Evolutionary conservation across 2,113 vertebrate genomes (phyloP).

Genomic region (Caranx ignobilis): DNA sequence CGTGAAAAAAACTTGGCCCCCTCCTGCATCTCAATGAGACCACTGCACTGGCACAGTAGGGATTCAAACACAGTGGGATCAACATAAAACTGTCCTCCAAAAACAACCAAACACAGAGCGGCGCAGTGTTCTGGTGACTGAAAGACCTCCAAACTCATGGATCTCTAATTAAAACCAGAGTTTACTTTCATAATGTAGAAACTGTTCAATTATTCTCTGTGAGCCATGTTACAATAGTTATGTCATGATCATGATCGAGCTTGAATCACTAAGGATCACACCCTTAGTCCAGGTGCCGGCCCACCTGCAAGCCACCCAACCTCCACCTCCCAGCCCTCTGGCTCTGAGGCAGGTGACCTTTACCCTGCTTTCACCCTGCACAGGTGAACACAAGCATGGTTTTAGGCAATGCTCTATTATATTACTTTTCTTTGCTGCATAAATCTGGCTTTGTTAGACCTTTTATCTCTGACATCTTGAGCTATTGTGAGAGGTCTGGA

Average conservation of each 20-base stretch:
- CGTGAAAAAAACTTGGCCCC: not conserved
- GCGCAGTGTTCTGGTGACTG: not conserved
- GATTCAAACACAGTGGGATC: not conserved
- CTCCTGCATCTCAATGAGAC: not conserved
- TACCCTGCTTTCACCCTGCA: not conserved
- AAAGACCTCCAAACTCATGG: not conserved
- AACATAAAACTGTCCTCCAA: not conserved
- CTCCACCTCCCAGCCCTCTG: no score
- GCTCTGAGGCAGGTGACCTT: not conserved
- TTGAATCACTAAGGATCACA: not conserved
- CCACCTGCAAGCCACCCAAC: not conserved
- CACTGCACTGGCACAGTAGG: conserved; percentile 1
- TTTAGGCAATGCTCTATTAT: not conserved
- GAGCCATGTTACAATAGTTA: no score
- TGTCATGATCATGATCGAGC: no score
- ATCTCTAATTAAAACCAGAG: not conserved
- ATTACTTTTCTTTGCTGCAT: not conserved
- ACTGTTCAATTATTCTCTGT: no score
- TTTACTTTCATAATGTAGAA: not conserved
- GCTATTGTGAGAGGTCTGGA: not conserved
- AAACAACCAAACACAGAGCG: not conserved
- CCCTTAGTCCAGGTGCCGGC: no score
- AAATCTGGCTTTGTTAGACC: not conserved
- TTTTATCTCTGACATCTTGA: no score
- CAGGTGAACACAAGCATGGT: not conserved